Evolutionary conservation across 2,888 invertebrate species (phyloP), one percentile per base, ranked within the genome.

Genomic region (Megalurothrips usitatus): DNA sequence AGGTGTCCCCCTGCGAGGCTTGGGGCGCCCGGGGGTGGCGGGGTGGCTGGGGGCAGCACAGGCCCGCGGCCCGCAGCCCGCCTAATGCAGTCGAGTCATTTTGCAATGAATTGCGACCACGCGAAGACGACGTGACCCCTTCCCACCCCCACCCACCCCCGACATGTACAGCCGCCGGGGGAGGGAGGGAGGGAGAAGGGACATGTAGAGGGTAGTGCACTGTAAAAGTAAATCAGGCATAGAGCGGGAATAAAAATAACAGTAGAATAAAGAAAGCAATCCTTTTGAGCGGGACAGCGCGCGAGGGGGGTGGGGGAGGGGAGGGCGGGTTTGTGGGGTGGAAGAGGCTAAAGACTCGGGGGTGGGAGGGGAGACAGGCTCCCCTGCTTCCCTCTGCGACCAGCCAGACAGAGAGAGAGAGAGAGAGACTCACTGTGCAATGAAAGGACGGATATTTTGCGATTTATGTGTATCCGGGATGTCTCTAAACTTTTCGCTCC

Each of bases 251-350:
- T 75, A 75, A 75, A 75, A 75, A 75, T 75, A 75, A 75, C 68
- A 75, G 68, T 75, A 75, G 68, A 75, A 75, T 75, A 75, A 75
- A 75, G 68, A 75, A 75, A 75, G 68, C 68, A 75, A 75, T 75
- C 68, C 68, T 75, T 75, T 75, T 75, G 68, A 75, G 58, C 58
- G 11, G 34, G 34, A 43, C 34, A 43, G 58, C 58, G 58, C 19
- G 58, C n/a, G 14, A 58, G 68, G 68, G 68, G 23, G 23, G 68
- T 26, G 68, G 9, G 68, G 68, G 6, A 4, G 68, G 68, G 23
- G 68, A 68, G n/a, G 11, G 52, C 52, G 9, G 52, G 58, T 17
- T 19, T 58, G 58, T 58, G 19, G 58, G 58, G 17, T 58, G 58
- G 58, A 58, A 58, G 34, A 43, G 34, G 34, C 34, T 43, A 43